phyloP scores from a whole-genome alignment of 2,113 vertebrate species.

The Calyptomena viridis region DNA sequence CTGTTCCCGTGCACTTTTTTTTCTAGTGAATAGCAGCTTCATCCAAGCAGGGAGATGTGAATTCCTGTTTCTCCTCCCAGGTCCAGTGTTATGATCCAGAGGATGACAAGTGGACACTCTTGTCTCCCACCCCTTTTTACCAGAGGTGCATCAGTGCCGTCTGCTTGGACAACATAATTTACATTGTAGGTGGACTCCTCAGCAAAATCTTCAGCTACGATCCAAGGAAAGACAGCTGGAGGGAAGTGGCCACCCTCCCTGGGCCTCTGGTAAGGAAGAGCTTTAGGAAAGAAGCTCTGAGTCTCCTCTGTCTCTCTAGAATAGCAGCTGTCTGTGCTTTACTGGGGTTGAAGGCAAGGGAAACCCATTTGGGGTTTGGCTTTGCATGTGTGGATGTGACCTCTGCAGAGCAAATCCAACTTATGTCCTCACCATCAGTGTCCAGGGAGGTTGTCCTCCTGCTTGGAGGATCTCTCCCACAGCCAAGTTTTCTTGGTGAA shows the following conservation, averaged over 20 bases:
- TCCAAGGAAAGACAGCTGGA: constrained; percentile 72
- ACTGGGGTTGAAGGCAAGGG: background rate
- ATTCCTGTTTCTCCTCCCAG: constrained; percentile 38
- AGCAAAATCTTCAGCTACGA: constrained; percentile 75
- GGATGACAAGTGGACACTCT: constrained; percentile 69
- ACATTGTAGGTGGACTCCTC: constrained; percentile 79
- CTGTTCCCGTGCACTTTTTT: background rate
- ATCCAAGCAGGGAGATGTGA: background rate
- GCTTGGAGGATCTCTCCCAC: background rate
- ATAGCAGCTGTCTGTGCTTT: background rate
- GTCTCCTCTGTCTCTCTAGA: background rate
- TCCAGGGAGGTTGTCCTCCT: background rate
- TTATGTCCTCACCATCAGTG: too few species aligned
- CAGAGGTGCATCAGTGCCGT: constrained; percentile 76
- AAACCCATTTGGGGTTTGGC: background rate
- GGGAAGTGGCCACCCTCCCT: constrained; percentile 67
- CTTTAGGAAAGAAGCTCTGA: background rate
- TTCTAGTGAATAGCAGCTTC: background rate
- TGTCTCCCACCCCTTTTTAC: constrained; percentile 73
- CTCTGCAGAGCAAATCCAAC: background rate
- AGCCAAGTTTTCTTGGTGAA: background rate
- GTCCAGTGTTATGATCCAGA: constrained; percentile 80
- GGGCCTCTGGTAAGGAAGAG: constrained; percentile 74
- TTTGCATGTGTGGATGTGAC: fast-evolving
- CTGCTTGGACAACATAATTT: constrained; percentile 73